Evolutionary conservation across 2,797 vertebrate species (phyloP).

Genomic region (Ataeniobius toweri): DNA sequence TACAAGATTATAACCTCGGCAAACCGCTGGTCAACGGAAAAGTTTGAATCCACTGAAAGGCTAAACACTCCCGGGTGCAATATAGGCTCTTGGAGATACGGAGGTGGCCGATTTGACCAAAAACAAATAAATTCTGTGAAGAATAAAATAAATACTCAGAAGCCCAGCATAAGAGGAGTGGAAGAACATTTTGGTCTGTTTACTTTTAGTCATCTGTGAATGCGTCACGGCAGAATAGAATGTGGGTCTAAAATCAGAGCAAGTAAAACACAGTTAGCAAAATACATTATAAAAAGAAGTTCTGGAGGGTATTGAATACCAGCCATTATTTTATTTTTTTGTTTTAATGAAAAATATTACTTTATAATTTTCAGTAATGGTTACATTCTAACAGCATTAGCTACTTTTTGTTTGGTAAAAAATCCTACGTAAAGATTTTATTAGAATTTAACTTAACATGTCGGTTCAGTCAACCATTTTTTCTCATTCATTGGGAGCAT

Average conservation of each 20-base stretch:
- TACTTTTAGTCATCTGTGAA: constrained; percentile 53
- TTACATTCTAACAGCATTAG: not conserved
- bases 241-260: constrained; percentile 22
- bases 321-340: not conserved
- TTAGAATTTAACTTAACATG: not conserved
- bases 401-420: not conserved
- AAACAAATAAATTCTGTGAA: constrained; percentile 79
- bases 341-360: not conserved
- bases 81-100: constrained; percentile 66
- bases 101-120: constrained; percentile 79
- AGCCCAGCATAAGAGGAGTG: constrained; percentile 49
- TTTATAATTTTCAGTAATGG: not conserved
- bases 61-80: constrained; percentile 70
- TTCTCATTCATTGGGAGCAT: not conserved
- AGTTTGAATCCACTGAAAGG: constrained; percentile 73
- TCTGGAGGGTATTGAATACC: not conserved
- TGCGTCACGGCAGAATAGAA: constrained; percentile 24
- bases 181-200: constrained; percentile 53
- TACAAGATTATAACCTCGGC: constrained; percentile 80
- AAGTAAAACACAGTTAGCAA: not conserved
- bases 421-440: not conserved
- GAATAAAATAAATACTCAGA: constrained; percentile 70
- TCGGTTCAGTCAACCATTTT: not conserved
- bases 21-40: constrained; percentile 81
- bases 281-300: not conserved